Evolutionary conservation across 2,888 invertebrate genomes (phyloP).

Genomic region (Pheosia tremula): DNA sequence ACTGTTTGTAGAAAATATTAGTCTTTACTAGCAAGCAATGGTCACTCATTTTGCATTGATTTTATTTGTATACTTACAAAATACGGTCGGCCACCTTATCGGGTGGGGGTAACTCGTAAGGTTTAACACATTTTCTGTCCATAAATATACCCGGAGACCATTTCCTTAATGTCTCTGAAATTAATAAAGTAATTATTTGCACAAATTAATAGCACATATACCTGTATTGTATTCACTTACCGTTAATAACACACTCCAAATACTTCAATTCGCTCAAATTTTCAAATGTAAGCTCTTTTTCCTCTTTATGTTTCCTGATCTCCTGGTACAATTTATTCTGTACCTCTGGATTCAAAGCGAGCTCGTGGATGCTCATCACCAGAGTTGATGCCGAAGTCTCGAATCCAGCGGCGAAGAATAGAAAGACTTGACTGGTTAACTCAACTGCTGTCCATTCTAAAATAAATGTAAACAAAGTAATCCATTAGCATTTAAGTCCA

Average conservation of each 20-base stretch:
- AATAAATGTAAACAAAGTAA: slow-evolving; percentile 16
- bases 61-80: slow-evolving; percentile 36
- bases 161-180: slow-evolving; percentile 75
- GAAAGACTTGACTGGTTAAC: slow-evolving; percentile 70
- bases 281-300: slow-evolving; percentile 52
- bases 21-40: background rate
- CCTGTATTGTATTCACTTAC: slow-evolving; percentile 34
- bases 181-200: background rate
- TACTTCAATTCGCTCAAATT: slow-evolving; percentile 60
- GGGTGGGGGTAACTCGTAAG: slow-evolving; percentile 70
- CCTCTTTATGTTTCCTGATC: slow-evolving; percentile 49
- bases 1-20: slow-evolving; percentile 13
- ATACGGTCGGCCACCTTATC: slow-evolving; percentile 59
- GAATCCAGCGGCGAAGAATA: slow-evolving; percentile 78
- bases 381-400: slow-evolving; percentile 70
- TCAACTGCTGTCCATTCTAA: slow-evolving; percentile 71
- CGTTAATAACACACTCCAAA: slow-evolving; percentile 65
- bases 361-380: slow-evolving; percentile 66
- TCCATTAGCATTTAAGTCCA: no score
- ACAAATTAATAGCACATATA: no score
- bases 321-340: slow-evolving; percentile 73
- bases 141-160: slow-evolving; percentile 74
- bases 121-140: slow-evolving; percentile 78
- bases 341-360: slow-evolving; percentile 67
- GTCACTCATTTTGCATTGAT: no score